Evolutionary conservation across 2,797 vertebrate genomes (phyloP).

Genomic region (Danio jaintianensis): DNA sequence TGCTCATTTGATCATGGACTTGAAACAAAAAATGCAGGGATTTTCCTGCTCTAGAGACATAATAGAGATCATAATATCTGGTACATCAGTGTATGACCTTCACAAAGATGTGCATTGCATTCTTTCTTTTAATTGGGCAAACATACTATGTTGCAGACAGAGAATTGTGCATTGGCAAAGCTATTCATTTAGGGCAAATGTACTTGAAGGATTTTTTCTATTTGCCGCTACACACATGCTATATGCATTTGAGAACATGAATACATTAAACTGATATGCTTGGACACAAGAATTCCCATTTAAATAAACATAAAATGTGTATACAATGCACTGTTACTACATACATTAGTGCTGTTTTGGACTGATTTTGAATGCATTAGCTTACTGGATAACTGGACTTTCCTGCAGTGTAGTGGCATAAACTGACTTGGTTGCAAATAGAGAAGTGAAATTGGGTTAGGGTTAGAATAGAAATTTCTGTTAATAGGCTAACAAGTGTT

Average conservation of each 20-base stretch:
- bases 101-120: constrained; percentile 1
- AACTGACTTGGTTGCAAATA: too few species aligned
- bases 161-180: not conserved
- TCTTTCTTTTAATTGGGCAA: not conserved
- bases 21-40: constrained; percentile 1
- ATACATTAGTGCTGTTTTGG: too few species aligned
- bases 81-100: not conserved
- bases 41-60: not conserved
- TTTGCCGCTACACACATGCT: not conserved
- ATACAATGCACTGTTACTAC: too few species aligned
- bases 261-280: not conserved
- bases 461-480: too few species aligned
- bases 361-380: too few species aligned
- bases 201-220: not conserved
- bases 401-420: too few species aligned
- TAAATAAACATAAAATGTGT: too few species aligned
- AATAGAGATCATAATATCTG: not conserved
- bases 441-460: too few species aligned
- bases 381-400: too few species aligned
- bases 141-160: not conserved
- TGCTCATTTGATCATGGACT: constrained; percentile 47
- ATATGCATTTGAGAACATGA: not conserved
- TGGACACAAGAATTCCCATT: not conserved
- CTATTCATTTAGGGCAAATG: too few species aligned
- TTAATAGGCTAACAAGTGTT: too few species aligned